Evolutionary conservation across 2,113 vertebrate genomes (phyloP).

Genomic region (Oncorhynchus mykiss): DNA sequence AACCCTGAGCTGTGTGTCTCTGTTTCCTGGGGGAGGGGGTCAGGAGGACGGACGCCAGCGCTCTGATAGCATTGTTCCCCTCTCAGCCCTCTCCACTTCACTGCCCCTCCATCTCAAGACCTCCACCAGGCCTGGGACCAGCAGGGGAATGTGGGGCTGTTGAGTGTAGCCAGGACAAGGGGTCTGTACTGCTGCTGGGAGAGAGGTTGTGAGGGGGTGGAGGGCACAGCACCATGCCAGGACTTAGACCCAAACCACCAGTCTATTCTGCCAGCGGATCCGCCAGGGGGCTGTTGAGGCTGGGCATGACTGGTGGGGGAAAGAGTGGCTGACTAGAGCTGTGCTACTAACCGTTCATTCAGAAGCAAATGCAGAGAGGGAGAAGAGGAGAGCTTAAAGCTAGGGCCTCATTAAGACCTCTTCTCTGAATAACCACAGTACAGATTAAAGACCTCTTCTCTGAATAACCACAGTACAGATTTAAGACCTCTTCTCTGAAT

Average conservation of each 20-base stretch:
- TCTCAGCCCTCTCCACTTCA: conserved; percentile 70
- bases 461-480: too few species aligned
- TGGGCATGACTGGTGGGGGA: conserved; percentile 60
- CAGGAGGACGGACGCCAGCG: conserved; percentile 56
- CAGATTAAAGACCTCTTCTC: too few species aligned
- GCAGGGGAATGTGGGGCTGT: conserved; percentile 32
- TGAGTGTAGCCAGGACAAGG: conserved; percentile 1
- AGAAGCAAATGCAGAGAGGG: too few species aligned
- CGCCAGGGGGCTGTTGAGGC: conserved; percentile 55
- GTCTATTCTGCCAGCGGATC: conserved; percentile 49
- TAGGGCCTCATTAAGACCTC: conserved; percentile 54
- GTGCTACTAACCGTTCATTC: conserved; percentile 23
- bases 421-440: too few species aligned
- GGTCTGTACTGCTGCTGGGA: conserved; percentile 13
- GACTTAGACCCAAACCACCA: conserved; percentile 57
- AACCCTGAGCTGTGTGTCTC: conserved; percentile 7
- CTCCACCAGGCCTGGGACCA: conserved; percentile 52
- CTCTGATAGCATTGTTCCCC: conserved; percentile 75
- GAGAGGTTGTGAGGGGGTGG: neutral
- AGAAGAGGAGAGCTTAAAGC: neutral
- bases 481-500: too few species aligned
- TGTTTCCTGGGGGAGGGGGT: conserved; percentile 20
- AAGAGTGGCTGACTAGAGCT: conserved; percentile 46
- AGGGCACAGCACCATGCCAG: conserved; percentile 54
- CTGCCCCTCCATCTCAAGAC: conserved; percentile 45